Percentiles rank a stretch among this genome's conserved stretches.
Conservation (phyloP, 2,797 vertebrate genomes). For the Podarcis lilfordi region DNA sequence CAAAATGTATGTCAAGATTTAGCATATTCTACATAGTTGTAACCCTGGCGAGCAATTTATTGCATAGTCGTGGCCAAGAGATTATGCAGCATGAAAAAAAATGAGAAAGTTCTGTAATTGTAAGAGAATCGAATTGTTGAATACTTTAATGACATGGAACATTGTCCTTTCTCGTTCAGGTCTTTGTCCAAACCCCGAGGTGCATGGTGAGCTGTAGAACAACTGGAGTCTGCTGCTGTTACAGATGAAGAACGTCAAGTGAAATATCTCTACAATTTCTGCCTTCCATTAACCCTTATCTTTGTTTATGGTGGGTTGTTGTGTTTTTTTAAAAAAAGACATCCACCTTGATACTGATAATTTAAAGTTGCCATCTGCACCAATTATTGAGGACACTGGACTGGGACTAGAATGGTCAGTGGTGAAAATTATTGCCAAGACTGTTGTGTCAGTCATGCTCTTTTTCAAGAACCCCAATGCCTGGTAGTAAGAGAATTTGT, state of each 20-base stretch:
- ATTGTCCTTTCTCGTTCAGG: conserved; percentile 67
- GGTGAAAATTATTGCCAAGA: conserved; percentile 2
- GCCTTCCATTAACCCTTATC: conserved; percentile 18
- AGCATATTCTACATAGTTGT: conserved; percentile 14
- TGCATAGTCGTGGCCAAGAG: not conserved
- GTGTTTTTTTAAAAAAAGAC: not conserved
- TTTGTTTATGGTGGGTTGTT: not conserved
- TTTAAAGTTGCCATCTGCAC: not conserved
- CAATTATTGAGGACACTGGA: not conserved
- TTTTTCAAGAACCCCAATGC: conserved; percentile 31
- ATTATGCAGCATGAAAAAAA: not conserved
- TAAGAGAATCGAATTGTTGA: not conserved
- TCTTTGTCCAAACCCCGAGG: conserved; percentile 66
- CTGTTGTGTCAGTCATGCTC: not conserved
- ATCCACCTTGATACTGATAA: conserved; percentile 4
- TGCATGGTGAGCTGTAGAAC: conserved; percentile 67
- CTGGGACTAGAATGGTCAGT: conserved; percentile 8
- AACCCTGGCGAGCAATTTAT: not conserved
- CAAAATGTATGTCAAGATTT: not conserved
- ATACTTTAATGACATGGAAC: conserved; percentile 13
- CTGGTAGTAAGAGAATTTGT: conserved; percentile 2
- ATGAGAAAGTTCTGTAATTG: not conserved
- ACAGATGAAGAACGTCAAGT: conserved; percentile 9
- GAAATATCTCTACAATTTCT: not conserved
- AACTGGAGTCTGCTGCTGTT: not conserved